Base-by-base conservation (phyloP, 2,113 vertebrate species). In the Malurus melanocephalus region DNA sequence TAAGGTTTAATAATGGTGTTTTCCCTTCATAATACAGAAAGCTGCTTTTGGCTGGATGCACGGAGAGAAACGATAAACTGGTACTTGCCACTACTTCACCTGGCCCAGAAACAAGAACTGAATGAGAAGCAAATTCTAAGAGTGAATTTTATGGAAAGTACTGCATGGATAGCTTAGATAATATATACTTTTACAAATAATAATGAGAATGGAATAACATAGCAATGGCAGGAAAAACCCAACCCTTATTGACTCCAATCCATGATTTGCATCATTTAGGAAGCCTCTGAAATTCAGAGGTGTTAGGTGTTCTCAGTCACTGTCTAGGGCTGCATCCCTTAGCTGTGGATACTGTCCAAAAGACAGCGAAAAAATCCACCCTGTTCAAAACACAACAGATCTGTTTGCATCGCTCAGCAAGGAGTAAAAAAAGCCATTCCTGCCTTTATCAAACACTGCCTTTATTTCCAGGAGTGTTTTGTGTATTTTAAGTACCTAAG, bases 211-310 rank as follows among this genome's bases (percentile, higher is more conserved):
- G 57, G 38, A 87, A n/a, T 14, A 73, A 65, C 9, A 10, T 1
- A 24, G 32, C 13, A 78, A 51, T 35, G 35, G 20, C 35, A 65
- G 40, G 14, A 11, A 56, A 71, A 30, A 9, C 4, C 8, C 13
- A 33, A 11, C 3, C 3, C 27, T 55, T 40, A 17, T 33, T n/a
- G 68, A 17, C 8, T 57, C n/a, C 74, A 57, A 87, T 20, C 26
- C 6, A 16, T 0, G 0, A 46, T 42, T 38, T 67, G 28, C 27
- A 40, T 28, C 3, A 59, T 27, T 67, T 51, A 20, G 17, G 18
- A 74, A 53, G 14, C 9, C 16, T 52, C 24, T 42, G 38, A 42
- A 66, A 69, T 45, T 38, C 38, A 66, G 35, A 59, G 28, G 10
- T 33, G 46, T 32, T 32, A n/a, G 5, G 8, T 7, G 3, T 27